Percentiles rank a stretch among this genome's conserved stretches.
Conservation (phyloP, 2,888 invertebrate species). For the Flexamia atlantica region DNA sequence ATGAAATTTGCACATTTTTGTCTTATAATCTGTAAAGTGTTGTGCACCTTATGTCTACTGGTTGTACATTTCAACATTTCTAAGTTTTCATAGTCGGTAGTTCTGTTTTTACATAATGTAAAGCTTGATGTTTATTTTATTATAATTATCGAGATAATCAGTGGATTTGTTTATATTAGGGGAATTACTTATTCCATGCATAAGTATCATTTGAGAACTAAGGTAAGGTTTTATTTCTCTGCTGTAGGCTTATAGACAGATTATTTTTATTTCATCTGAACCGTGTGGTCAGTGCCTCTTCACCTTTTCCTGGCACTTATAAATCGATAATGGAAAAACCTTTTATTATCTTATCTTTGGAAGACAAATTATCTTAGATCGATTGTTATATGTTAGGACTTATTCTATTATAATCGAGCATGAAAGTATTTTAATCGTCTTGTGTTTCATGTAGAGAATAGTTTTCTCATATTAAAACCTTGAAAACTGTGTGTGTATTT, state of each 20-base stretch:
- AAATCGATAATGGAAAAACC: background rate
- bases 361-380: slow-evolving; percentile 42
- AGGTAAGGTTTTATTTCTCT: slow-evolving; percentile 51
- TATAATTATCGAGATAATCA: slow-evolving; percentile 39
- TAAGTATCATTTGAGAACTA: slow-evolving; percentile 50
- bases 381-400: slow-evolving; percentile 43
- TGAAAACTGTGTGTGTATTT: slow-evolving; percentile 41
- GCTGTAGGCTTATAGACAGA: slow-evolving; percentile 49
- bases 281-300: slow-evolving; percentile 37
- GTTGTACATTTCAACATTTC: slow-evolving; percentile 59
- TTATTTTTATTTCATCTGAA: slow-evolving; percentile 41
- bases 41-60: slow-evolving; percentile 61
- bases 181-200: slow-evolving; percentile 54
- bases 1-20: slow-evolving; percentile 63
- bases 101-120: slow-evolving; percentile 58
- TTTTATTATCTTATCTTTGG: slow-evolving; percentile 27
- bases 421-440: slow-evolving; percentile 42
- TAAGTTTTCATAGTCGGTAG: slow-evolving; percentile 56
- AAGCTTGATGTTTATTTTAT: slow-evolving; percentile 59
- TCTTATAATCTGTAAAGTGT: slow-evolving; percentile 63
- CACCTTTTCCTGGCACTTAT: background rate
- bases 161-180: slow-evolving; percentile 50
- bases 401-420: slow-evolving; percentile 44
- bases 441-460: slow-evolving; percentile 46
- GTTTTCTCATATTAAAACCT: slow-evolving; percentile 39